phyloP scores from a whole-genome alignment of 2,113 vertebrate genomes.

The Hemicordylus capensis region DNA sequence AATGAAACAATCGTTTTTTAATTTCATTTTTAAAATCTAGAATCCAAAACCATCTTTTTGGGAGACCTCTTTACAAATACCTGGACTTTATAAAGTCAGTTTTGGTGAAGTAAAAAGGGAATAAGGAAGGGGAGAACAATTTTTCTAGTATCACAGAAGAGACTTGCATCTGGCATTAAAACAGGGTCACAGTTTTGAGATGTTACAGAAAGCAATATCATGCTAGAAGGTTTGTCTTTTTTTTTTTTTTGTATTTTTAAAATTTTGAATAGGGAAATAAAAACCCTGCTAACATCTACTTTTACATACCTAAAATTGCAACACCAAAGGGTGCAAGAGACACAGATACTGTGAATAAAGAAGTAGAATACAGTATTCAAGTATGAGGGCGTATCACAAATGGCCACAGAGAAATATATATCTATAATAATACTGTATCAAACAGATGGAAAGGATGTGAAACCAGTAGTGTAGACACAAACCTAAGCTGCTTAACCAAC shows the following conservation, averaged over 20 bases:
- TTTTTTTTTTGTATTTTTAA: constrained; percentile 81
- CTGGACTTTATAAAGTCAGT: constrained; percentile 68
- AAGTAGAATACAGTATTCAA: constrained; percentile 93
- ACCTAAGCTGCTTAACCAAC: constrained; percentile 82
- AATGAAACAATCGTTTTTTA: constrained; percentile 48
- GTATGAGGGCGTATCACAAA: constrained; percentile 90
- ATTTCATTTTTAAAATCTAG: constrained; percentile 47
- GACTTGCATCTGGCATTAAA: constrained; percentile 83
- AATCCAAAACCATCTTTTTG: constrained; percentile 69
- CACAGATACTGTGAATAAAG: constrained; percentile 90
- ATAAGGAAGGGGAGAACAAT: constrained; percentile 56
- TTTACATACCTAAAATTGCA: constrained; percentile 97
- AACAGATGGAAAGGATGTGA: constrained; percentile 85
- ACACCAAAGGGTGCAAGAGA: constrained; percentile 87
- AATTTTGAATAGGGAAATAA: constrained; percentile 87
- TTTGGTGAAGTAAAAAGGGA: constrained; percentile 64
- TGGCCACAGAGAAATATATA: constrained; percentile 90
- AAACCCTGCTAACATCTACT: constrained; percentile 95
- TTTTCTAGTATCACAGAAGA: constrained; percentile 80
- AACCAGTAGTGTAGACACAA: constrained; percentile 81
- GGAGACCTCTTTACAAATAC: constrained; percentile 63
- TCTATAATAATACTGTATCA: constrained; percentile 90
- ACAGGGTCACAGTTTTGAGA: constrained; percentile 82
- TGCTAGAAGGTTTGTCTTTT: constrained; percentile 83
- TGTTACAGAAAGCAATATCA: constrained; percentile 85